phyloP scores from a whole-genome alignment of 2,888 invertebrate genomes.

The Chironomus riparius region DNA sequence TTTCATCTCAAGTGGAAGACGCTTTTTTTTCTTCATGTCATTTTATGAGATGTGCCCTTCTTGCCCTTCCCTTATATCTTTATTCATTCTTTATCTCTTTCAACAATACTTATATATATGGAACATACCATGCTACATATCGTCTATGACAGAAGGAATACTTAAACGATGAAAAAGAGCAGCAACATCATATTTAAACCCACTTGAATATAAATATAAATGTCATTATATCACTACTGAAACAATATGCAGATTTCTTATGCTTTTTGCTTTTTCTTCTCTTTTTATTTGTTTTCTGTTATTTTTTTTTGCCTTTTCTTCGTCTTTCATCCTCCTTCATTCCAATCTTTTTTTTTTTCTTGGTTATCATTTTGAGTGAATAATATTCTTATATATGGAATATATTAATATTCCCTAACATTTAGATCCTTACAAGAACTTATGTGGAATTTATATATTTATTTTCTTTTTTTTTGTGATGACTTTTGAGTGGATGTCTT shows the following conservation, averaged over 20 bases:
- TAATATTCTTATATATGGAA: no score
- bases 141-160: background rate
- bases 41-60: background rate
- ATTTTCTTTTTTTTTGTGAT: no score
- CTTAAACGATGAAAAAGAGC: background rate
- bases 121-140: background rate
- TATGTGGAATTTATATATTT: no score
- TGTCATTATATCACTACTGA: background rate
- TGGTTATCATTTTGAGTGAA: no score
- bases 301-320: background rate
- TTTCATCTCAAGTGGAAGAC: background rate
- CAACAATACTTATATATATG: no score
- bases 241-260: constrained; percentile 1
- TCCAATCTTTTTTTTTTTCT: no score
- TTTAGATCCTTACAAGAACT: no score
- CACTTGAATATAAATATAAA: background rate
- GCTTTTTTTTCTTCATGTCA: background rate
- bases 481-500: no score
- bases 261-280: background rate
- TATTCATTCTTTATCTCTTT: no score
- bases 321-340: background rate
- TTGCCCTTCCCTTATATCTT: no score
- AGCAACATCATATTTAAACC: constrained; percentile 5
- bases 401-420: no score
- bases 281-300: background rate